These are phyloP conservation scores for Sycophaga agraensis DNA, from an alignment of 1,140 invertebrate genomes.

Conservation along the genomic window DNA sequence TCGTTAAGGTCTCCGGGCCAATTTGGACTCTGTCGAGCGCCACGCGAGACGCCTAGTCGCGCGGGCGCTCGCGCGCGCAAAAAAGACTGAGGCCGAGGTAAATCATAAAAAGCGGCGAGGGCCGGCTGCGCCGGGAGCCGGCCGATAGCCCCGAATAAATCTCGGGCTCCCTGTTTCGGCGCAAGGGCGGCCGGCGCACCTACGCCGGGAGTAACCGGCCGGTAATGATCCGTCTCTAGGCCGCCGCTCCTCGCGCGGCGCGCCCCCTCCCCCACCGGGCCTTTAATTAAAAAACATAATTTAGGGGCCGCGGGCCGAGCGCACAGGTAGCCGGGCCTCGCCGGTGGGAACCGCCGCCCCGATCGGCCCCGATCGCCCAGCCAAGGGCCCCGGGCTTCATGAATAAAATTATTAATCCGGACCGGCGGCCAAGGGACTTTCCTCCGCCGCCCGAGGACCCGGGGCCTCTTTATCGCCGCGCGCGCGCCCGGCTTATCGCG, in stretches of 20 bases:
- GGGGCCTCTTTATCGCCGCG: slow-evolving; percentile 2
- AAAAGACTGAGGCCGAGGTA: slow-evolving; percentile 1
- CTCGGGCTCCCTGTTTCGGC: slow-evolving; percentile 57
- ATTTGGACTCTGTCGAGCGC: slow-evolving; percentile 6
- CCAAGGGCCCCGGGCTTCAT: slow-evolving; percentile 50
- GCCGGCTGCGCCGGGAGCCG: slow-evolving; percentile 33
- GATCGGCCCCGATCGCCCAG: slow-evolving; percentile 26
- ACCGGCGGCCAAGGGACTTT: too few species aligned
- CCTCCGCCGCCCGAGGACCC: slow-evolving; percentile 1
- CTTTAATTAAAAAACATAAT: slow-evolving; percentile 63
- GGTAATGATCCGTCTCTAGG: slow-evolving; percentile 32
- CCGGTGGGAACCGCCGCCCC: slow-evolving; percentile 52
- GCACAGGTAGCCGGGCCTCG: slow-evolving; percentile 52
- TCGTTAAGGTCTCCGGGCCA: slow-evolving; percentile 34
- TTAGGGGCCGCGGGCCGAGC: slow-evolving; percentile 43
- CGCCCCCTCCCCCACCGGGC: slow-evolving; percentile 32
- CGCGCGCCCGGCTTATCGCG: too few species aligned
- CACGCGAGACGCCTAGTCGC: slow-evolving; percentile 15
- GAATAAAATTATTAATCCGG: slow-evolving; percentile 59
- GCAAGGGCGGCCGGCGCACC: too few species aligned
- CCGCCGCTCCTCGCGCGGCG: slow-evolving; percentile 32
- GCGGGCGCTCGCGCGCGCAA: neutral
- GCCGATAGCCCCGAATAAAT: slow-evolving; percentile 55
- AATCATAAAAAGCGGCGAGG: slow-evolving; percentile 32
- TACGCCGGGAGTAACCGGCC: too few species aligned